These are phyloP conservation scores for Vicugna pacos DNA, from an alignment of 2,113 vertebrate species.

Conservation along the genomic window DNA sequence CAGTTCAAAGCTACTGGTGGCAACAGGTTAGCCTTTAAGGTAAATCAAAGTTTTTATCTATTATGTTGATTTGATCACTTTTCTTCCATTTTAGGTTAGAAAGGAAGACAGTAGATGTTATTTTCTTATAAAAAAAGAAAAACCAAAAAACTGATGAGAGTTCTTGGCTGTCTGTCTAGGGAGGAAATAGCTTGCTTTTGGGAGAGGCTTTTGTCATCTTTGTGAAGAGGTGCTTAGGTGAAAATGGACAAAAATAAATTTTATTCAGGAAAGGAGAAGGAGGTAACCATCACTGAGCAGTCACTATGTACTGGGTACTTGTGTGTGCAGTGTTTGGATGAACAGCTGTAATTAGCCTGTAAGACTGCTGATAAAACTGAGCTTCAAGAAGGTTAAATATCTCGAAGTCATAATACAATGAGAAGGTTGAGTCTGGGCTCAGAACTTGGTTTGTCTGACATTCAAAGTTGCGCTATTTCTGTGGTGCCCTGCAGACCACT, in stretches of 20 bases:
- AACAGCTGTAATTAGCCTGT: background rate
- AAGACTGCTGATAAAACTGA: background rate
- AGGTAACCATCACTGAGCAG: background rate
- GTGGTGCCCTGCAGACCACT: background rate
- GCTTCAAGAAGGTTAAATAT: background rate
- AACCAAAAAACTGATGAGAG: background rate
- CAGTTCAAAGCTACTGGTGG: slow-evolving; percentile 59
- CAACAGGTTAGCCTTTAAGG: slow-evolving; percentile 68
- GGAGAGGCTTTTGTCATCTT: background rate
- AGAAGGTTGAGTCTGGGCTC: background rate
- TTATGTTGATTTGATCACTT: background rate
- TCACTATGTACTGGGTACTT: background rate
- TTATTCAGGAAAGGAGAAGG: background rate
- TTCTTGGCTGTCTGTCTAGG: background rate
- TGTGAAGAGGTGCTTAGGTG: background rate
- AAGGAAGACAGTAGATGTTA: background rate
- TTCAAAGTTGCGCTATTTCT: background rate
- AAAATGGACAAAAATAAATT: background rate
- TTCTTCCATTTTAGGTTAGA: background rate
- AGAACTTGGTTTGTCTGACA: background rate
- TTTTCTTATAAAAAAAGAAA: slow-evolving; percentile 43
- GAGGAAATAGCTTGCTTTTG: background rate
- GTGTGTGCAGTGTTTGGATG: background rate
- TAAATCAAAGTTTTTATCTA: slow-evolving; percentile 46
- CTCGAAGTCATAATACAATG: background rate